Evolutionary conservation across 2,113 vertebrate genomes (phyloP).

Genomic region (Elephantulus edwardii): DNA sequence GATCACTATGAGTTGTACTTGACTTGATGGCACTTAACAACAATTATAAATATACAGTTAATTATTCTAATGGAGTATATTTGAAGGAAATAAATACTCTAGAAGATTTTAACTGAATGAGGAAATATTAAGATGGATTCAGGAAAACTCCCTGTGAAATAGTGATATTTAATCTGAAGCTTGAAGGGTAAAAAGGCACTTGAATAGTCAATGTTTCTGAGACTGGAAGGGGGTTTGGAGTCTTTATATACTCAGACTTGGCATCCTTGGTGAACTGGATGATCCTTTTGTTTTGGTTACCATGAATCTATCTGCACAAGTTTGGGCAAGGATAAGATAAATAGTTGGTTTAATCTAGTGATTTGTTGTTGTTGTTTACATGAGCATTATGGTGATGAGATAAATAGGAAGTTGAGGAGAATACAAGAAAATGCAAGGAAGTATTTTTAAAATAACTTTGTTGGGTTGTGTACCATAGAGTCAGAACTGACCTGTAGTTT

Average conservation of each 20-base stretch:
- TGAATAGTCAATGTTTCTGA: neutral
- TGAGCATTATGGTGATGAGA: neutral
- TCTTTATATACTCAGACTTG: neutral
- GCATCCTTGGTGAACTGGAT: neutral
- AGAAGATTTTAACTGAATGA: neutral
- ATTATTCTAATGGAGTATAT: neutral
- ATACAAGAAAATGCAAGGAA: neutral
- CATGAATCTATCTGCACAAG: neutral
- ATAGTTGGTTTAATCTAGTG: neutral
- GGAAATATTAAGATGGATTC: neutral
- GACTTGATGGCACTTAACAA: neutral
- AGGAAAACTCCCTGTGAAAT: too few relatives aligned
- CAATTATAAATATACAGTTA: neutral
- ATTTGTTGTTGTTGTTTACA: neutral
- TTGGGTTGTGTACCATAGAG: too few relatives aligned
- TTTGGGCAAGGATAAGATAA: neutral
- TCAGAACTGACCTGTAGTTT: too few relatives aligned
- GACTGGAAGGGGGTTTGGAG: neutral
- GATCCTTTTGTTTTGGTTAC: neutral
- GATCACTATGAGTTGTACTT: too few relatives aligned
- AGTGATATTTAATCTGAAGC: neutral
- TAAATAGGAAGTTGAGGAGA: neutral
- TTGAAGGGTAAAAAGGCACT: neutral
- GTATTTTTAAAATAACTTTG: neutral
- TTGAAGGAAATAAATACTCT: neutral